Percentiles rank a stretch among this genome's conserved stretches.
These are phyloP conservation scores for Pristionchus fissidentatus DNA, from an alignment of 2,888 invertebrate species.

Conservation along the genomic window DNA sequence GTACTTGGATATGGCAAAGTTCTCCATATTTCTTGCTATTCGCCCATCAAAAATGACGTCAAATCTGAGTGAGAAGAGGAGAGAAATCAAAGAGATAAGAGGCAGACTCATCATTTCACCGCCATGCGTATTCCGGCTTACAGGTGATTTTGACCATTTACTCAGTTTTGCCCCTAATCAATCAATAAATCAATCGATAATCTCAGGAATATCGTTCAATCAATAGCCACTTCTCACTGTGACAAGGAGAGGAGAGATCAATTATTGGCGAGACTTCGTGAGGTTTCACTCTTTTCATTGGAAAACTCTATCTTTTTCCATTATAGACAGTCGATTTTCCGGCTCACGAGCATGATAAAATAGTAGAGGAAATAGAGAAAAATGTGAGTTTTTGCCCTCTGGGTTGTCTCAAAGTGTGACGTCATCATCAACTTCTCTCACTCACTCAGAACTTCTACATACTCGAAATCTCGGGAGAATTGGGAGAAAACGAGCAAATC, in stretches of 20 bases:
- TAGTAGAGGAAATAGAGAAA: slow-evolving; percentile 9
- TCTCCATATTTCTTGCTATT: too few species aligned
- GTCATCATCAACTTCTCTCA: background rate
- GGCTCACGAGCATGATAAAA: background rate
- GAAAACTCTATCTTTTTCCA: background rate
- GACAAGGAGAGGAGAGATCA: slow-evolving; percentile 15
- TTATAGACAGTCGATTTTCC: background rate
- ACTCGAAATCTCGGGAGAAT: background rate
- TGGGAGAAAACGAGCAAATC: background rate
- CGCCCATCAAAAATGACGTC: background rate
- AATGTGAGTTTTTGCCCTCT: slow-evolving; percentile 8
- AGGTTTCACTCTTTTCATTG: background rate
- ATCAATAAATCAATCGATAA: background rate
- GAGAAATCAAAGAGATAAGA: background rate
- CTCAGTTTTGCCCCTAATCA: background rate
- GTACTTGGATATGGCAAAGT: too few species aligned
- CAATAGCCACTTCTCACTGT: slow-evolving; percentile 17
- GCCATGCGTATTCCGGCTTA: slow-evolving; percentile 37
- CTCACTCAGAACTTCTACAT: background rate
- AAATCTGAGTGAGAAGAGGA: slow-evolving; percentile 17
- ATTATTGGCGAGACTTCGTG: slow-evolving; percentile 8
- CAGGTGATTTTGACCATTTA: slow-evolving; percentile 14
- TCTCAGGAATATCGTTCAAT: slow-evolving; percentile 34
- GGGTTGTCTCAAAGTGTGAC: too few species aligned
- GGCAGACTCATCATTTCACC: background rate